Evolutionary conservation across 2,888 invertebrate genomes (phyloP).

Genomic region (Norana najaformis): DNA sequence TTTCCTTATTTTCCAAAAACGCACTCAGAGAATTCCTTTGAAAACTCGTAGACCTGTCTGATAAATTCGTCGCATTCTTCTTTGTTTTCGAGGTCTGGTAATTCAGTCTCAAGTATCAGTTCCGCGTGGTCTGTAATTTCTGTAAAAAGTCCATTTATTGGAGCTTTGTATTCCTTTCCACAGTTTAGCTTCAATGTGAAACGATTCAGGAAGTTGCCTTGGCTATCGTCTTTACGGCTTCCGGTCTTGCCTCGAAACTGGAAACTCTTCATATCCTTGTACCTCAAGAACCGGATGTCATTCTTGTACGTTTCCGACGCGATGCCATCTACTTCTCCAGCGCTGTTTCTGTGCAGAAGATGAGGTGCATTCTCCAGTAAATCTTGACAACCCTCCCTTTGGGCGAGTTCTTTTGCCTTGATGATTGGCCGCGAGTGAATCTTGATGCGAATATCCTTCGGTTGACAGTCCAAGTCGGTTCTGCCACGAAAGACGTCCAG

Average conservation of each 20-base stretch:
- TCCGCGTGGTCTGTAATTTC: not conserved
- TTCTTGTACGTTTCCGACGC: not conserved
- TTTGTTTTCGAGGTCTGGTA: not conserved
- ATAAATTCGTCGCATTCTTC: not conserved
- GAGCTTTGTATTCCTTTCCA: not conserved
- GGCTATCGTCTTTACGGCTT: not conserved
- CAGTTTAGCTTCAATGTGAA: not conserved
- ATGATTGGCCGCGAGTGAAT: slow-evolving; percentile 8
- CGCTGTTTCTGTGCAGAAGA: not conserved
- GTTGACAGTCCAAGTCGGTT: not conserved
- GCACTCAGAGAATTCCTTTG: not conserved
- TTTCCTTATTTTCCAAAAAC: too few relatives aligned
- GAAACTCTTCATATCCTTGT: not conserved
- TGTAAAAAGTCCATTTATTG: not conserved
- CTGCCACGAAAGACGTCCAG: not conserved
- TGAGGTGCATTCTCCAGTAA: not conserved
- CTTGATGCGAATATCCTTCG: not conserved
- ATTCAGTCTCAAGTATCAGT: not conserved
- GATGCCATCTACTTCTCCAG: not conserved
- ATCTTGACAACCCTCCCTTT: not conserved
- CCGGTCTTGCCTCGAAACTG: not conserved
- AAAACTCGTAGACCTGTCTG: not conserved
- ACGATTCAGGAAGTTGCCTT: not conserved
- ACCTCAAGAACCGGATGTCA: not conserved
- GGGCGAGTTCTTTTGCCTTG: not conserved